Evolutionary conservation across 2,797 vertebrate genomes (phyloP).

Genomic region (Taeniopygia guttata): DNA sequence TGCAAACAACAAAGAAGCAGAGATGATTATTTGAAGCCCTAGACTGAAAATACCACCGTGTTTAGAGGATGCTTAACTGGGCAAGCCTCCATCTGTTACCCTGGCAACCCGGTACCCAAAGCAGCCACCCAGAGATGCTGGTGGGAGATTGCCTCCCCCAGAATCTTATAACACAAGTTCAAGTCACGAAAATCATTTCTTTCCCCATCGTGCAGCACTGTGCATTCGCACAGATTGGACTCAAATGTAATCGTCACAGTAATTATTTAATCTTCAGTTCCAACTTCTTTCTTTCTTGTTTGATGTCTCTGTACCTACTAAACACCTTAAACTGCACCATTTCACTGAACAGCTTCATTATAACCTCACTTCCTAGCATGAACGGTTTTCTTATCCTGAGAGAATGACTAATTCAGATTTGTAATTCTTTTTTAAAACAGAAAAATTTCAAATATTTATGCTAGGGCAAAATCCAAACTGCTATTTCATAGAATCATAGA

Average conservation of each 20-base stretch:
- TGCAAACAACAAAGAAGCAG: slow-evolving; percentile 43
- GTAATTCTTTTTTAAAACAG: not conserved
- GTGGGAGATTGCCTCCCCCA: slow-evolving; percentile 47
- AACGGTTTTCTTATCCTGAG: not conserved
- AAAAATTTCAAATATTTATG: not conserved
- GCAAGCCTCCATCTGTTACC: slow-evolving; percentile 76
- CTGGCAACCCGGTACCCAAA: slow-evolving; percentile 80
- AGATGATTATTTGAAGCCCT: slow-evolving; percentile 41
- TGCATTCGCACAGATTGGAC: slow-evolving; percentile 24
- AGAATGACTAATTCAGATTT: not conserved
- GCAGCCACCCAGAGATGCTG: slow-evolving; percentile 70
- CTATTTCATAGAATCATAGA: not conserved
- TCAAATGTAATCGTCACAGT: slow-evolving; percentile 19
- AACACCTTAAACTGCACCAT: not conserved
- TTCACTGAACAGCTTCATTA: not conserved
- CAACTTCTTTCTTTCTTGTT: slow-evolving; percentile 4
- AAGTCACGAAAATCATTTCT: slow-evolving; percentile 29
- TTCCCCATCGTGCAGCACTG: not conserved
- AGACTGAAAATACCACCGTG: slow-evolving; percentile 41
- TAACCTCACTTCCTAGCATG: not conserved
- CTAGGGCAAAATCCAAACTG: not conserved
- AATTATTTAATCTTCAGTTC: slow-evolving; percentile 18
- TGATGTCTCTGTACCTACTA: not conserved
- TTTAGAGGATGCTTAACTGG: slow-evolving; percentile 40
- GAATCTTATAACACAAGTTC: slow-evolving; percentile 34